Conservation (phyloP, 1,140 invertebrate species). For the Polypedilum pembai region DNA sequence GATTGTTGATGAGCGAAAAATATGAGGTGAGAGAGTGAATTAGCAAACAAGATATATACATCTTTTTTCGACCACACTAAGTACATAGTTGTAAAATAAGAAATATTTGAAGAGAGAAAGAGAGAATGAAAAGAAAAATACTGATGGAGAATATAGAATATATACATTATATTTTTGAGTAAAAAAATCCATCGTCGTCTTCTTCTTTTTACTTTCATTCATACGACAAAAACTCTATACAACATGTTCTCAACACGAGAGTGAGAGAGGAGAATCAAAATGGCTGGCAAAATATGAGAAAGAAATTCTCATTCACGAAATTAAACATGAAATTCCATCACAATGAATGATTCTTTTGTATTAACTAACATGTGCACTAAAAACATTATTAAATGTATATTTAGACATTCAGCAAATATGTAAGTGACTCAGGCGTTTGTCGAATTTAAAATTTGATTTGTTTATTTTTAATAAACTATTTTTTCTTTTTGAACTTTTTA, state of each 20-base stretch:
- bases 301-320: not conserved
- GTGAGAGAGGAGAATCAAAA: slow-evolving; percentile 24
- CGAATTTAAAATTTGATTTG: not conserved
- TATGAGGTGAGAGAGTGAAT: too few relatives aligned
- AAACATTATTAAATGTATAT: not conserved
- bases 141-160: too few relatives aligned
- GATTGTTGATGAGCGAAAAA: not conserved
- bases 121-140: too few relatives aligned
- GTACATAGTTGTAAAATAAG: not conserved
- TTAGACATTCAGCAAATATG: not conserved
- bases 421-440: not conserved
- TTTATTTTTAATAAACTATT: slow-evolving; percentile 27
- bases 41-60: not conserved
- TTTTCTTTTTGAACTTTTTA: slow-evolving; percentile 17
- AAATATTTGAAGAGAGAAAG: not conserved
- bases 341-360: not conserved
- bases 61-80: not conserved
- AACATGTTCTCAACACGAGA: not conserved
- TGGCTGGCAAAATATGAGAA: not conserved
- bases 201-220: slow-evolving; percentile 21
- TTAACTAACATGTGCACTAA: not conserved
- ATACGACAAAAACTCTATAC: slow-evolving; percentile 8
- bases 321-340: not conserved
- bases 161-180: not conserved
- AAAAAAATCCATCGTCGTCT: not conserved